Base-by-base conservation (phyloP, 2,888 invertebrate genomes). In the Glaucopsyche alexis region DNA sequence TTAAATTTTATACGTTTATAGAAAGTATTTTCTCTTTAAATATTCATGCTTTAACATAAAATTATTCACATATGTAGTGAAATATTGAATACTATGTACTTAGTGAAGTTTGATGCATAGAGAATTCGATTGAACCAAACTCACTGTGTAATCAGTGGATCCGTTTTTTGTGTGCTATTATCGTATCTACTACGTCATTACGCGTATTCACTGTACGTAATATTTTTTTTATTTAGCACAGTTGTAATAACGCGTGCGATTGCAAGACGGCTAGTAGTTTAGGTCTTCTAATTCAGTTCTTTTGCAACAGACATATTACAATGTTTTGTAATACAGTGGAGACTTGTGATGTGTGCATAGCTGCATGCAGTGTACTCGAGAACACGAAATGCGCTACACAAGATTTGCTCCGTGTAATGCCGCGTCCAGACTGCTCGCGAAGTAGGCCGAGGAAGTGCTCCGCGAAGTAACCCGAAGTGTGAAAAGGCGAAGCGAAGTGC, bases 211-310 rank as follows among this genome's bases (percentile, higher is more conserved):
- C 29, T 60, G 60, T 60, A 60, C 60, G 29, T 60, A 60, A 60
- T 60, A 60, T 60, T 60, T 60, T 60, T 60, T 29, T 60, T 13
- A 60, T 38, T 60, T 60, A 60, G 60, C 29, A 60, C 60, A 60
- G 7, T 60, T 38, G 60, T 60, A 60, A 60, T 5, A 60, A 13
- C 60, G 13, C 55, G 55, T 7, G 52, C 29, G 6, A 38, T 60
- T 60, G 60, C 60, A 1, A 60, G 2, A 60, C 60, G 29, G 60
- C 60, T 38, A 60, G 29, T 60, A 29, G 7, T 60, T 38, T 60
- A 13, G 29, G 29, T 60, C 60, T 60, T 60, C 60, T 60, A 38
- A 60, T 60, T 60, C 60, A 29, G 60, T 11, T 29, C 11, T 38
- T 60, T 60, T 60, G 60, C 60, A 60, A 60, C 55, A 19, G 55